Conservation (phyloP, 2,888 invertebrate species). For the Leptura quadrifasciata region DNA sequence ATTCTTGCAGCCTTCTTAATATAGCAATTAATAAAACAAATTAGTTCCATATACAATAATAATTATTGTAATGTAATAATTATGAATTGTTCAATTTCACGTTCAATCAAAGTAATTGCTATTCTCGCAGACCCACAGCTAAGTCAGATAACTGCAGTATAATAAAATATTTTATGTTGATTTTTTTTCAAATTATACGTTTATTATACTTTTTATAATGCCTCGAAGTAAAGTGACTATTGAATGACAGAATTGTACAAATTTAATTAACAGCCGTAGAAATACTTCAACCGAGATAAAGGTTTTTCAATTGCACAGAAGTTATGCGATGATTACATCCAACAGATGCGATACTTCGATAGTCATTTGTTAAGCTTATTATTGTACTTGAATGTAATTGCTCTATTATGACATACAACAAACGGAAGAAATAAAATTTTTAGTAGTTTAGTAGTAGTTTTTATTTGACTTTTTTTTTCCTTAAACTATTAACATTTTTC, state of each 20-base stretch:
- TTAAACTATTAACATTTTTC: too few relatives aligned
- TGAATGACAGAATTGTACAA: slow-evolving; percentile 5
- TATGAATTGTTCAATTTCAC: slow-evolving; percentile 12
- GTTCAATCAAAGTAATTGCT: slow-evolving; percentile 9
- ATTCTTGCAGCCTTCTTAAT: background rate
- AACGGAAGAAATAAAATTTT: too few relatives aligned
- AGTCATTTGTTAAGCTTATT: background rate
- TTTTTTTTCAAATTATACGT: slow-evolving; percentile 21
- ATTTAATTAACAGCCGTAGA: slow-evolving; percentile 14
- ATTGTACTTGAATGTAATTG: too few relatives aligned
- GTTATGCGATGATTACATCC: background rate
- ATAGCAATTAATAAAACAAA: background rate
- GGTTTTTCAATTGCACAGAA: slow-evolving; percentile 8
- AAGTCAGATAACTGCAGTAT: background rate
- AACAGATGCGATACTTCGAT: background rate
- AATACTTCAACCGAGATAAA: background rate
- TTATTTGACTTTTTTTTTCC: too few relatives aligned
- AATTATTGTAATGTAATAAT: slow-evolving; percentile 9
- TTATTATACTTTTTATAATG: background rate
- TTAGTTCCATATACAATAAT: slow-evolving; percentile 22
- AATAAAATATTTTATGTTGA: slow-evolving; percentile 10
- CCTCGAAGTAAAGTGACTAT: background rate
- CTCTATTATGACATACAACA: too few relatives aligned
- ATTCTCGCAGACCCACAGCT: background rate
- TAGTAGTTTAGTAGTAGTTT: too few relatives aligned